Percentiles rank a stretch among this genome's conserved stretches.
These are phyloP conservation scores for Drosophila imparisetae DNA, from an alignment of 2,888 invertebrate species.

Conservation along the genomic window DNA sequence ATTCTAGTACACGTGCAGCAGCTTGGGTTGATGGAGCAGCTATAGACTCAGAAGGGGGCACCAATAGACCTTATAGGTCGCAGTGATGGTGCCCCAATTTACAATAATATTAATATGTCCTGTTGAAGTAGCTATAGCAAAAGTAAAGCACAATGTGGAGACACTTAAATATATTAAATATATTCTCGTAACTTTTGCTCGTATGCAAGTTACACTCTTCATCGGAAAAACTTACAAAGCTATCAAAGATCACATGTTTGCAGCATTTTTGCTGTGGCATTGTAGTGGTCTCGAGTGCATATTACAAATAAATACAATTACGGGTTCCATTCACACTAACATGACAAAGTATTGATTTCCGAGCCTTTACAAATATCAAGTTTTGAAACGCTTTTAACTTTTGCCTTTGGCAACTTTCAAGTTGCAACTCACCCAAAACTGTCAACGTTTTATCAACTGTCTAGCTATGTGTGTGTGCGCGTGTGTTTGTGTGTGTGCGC, in stretches of 20 bases:
- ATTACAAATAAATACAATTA: conserved; percentile 57
- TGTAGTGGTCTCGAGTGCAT: conserved; percentile 25
- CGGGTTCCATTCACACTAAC: conserved; percentile 49
- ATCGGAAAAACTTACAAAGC: neutral
- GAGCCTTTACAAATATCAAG: conserved; percentile 38
- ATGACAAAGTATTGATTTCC: conserved; percentile 51
- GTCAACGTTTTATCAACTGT: conserved; percentile 76
- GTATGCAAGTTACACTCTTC: neutral
- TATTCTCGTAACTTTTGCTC: neutral
- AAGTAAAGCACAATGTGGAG: neutral
- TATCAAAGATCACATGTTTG: neutral
- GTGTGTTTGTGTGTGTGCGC: neutral
- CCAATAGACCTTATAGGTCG: too few relatives aligned
- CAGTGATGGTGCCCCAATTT: too few relatives aligned
- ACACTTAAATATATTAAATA: neutral
- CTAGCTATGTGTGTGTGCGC: conserved; percentile 1
- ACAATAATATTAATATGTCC: neutral
- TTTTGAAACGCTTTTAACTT: conserved; percentile 57
- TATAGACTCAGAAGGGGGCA: too few relatives aligned
- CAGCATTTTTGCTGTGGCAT: conserved; percentile 1
- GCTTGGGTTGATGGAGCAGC: too few relatives aligned
- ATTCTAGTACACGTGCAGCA: too few relatives aligned
- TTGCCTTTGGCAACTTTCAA: conserved; percentile 58
- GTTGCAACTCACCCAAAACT: conserved; percentile 60
- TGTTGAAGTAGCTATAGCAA: neutral